These are phyloP conservation scores for Reinhardtius hippoglossoides DNA, from an alignment of 2,113 vertebrate species.

Conservation along the genomic window DNA sequence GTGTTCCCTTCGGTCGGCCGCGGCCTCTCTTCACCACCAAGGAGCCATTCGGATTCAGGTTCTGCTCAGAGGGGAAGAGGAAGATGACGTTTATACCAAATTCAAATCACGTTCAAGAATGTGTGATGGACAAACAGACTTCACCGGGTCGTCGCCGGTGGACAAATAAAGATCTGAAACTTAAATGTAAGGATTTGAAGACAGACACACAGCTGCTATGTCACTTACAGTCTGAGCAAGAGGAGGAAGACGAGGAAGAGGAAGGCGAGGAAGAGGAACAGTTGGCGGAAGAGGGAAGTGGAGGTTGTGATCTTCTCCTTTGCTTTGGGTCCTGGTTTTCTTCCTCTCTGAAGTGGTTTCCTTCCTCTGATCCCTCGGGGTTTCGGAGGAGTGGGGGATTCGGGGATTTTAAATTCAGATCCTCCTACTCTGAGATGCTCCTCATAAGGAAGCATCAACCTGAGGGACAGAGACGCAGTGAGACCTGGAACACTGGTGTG, in stretches of 20 bases:
- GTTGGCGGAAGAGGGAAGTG: neutral
- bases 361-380: conserved; percentile 63
- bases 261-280: neutral
- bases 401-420: conserved; percentile 70
- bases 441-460: conserved; percentile 82
- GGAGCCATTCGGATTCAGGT: conserved; percentile 27
- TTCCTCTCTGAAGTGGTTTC: conserved; percentile 58
- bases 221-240: conserved; percentile 25
- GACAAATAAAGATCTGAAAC: too few species aligned
- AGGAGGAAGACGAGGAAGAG: conserved; percentile 1
- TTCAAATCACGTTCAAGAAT: too few species aligned
- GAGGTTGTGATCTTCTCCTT: conserved; percentile 43
- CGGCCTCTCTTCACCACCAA: conserved; percentile 75
- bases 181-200: too few species aligned
- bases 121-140: too few species aligned
- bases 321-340: conserved; percentile 64
- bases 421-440: conserved; percentile 76
- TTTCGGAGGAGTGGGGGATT: conserved; percentile 24
- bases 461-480: conserved; percentile 42
- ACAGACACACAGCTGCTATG: neutral
- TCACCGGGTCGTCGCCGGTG: too few species aligned
- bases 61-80: conserved; percentile 34
- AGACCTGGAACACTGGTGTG: neutral
- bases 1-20: conserved; percentile 79
- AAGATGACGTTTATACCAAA: too few species aligned